Conservation (phyloP, 2,113 vertebrate species). For the Oreotrochilus melanogaster region DNA sequence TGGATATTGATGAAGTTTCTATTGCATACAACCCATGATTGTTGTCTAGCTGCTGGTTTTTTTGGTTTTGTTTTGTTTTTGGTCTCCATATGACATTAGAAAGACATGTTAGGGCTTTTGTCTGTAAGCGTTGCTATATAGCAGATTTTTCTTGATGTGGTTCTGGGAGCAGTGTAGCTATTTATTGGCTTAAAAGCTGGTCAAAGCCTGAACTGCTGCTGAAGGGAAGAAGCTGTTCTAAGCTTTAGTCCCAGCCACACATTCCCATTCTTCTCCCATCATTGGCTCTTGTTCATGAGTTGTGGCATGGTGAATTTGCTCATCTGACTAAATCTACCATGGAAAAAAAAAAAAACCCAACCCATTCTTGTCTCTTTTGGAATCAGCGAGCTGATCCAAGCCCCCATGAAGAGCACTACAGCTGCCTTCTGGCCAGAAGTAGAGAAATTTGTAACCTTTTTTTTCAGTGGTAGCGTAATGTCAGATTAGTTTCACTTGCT, state of each 20-base stretch:
- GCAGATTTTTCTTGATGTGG: constrained; percentile 1
- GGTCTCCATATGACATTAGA: neutral
- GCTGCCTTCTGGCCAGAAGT: neutral
- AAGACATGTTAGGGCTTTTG: neutral
- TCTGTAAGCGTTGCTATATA: neutral
- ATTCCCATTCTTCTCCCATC: neutral
- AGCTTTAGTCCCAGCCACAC: neutral
- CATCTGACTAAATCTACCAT: neutral
- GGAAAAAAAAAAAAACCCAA: neutral
- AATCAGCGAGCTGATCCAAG: fast-evolving
- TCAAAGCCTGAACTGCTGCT: neutral
- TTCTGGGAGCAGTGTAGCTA: neutral
- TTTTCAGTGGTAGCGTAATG: neutral
- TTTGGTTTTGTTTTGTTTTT: neutral
- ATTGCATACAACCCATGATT: neutral
- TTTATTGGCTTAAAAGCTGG: constrained; percentile 21
- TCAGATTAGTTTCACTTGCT: neutral
- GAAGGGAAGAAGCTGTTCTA: constrained; percentile 36
- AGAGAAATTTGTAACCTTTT: neutral
- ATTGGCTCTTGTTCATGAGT: neutral
- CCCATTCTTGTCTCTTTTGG: neutral
- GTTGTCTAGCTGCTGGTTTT: neutral
- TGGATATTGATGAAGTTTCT: neutral
- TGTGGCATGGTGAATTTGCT: neutral
- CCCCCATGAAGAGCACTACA: neutral